Evolutionary conservation across 2,797 vertebrate genomes (phyloP), one percentile per base, ranked within the genome.

Genomic region (Geotria australis): DNA sequence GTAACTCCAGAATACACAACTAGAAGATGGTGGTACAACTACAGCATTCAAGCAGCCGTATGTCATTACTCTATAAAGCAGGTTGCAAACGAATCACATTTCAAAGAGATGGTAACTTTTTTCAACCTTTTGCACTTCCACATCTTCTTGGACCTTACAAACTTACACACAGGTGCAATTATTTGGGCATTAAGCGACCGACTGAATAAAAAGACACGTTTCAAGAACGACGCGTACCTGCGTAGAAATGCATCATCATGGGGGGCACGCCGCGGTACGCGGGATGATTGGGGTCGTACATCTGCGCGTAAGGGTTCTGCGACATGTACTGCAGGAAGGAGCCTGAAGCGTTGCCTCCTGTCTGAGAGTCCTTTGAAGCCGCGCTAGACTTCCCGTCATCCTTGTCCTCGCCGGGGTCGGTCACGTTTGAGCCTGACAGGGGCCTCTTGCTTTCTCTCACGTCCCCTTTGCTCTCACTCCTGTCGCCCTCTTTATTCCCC

Each of bases 191-290:
- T 38, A 24, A 38, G 24, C 24, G 5, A 38, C 24, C 5, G 24
- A 38, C 24, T 38, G 38, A 38, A 5, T 38, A 5, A 38, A 38
- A 38, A 38, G 24, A 38, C n/a, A 38, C 5, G 5, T 38, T 5
- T n/a, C n/a, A 38, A 24, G 24, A 38, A 24, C 24, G 38, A 38
- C 38, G 24, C 24, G 6, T 38, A 93, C 85, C 85, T 84, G 84
- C 80, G 70, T 89, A 93, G 65, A 82, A 89, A 70, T 84, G 85
- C 85, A 93, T 89, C 85, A 93, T 91, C 69, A 93, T 81, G 0
- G 85, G 75, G 57, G 85, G 80, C 77, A 93, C 77, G 64, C 79
- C 74, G 56, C 85, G 76, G 68, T 82, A 93, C 67, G 83, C 83
- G 61, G 85, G 84, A 66, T 93, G 85, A 71, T 63, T 82, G 65